phyloP scores from a whole-genome alignment of 1,140 invertebrate species.

The Drosophila auraria region DNA sequence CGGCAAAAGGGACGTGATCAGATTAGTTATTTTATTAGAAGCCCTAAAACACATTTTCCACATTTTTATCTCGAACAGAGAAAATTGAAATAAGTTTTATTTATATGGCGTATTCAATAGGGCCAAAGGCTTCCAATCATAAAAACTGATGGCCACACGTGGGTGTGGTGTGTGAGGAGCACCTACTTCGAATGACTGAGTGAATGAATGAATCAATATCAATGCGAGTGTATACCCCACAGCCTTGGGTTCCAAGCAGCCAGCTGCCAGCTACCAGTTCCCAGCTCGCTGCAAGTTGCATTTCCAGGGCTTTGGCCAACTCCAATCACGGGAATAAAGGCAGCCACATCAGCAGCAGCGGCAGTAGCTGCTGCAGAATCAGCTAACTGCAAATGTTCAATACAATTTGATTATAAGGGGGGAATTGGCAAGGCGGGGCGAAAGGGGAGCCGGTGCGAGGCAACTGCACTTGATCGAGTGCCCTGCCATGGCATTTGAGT shows the following conservation, averaged over 20 bases:
- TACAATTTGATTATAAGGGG: constrained; percentile 78
- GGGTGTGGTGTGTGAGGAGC: constrained; percentile 40
- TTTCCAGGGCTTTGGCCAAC: constrained; percentile 60
- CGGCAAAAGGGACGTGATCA: constrained; percentile 66
- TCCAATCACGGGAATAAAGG: constrained; percentile 79
- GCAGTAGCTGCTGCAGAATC: constrained; percentile 49
- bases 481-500: constrained; percentile 79
- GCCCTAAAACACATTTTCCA: constrained; percentile 71
- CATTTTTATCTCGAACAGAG: constrained; percentile 53
- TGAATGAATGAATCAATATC: constrained; percentile 57
- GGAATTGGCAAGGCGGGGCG: not conserved
- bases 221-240: constrained; percentile 10
- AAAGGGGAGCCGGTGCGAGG: not conserved
- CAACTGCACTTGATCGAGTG: constrained; percentile 77
- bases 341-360: constrained; percentile 25
- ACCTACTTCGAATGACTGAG: constrained; percentile 48
- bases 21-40: constrained; percentile 82
- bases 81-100: constrained; percentile 80
- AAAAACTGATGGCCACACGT: constrained; percentile 68
- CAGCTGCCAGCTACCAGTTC: not conserved
- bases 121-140: constrained; percentile 58
- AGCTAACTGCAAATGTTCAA: constrained; percentile 82
- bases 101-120: constrained; percentile 72
- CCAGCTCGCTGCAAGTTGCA: constrained; percentile 30
- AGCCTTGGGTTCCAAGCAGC: constrained; percentile 26